Base-by-base conservation (phyloP, 2,888 invertebrate species). In the Zonitis immaculata region DNA sequence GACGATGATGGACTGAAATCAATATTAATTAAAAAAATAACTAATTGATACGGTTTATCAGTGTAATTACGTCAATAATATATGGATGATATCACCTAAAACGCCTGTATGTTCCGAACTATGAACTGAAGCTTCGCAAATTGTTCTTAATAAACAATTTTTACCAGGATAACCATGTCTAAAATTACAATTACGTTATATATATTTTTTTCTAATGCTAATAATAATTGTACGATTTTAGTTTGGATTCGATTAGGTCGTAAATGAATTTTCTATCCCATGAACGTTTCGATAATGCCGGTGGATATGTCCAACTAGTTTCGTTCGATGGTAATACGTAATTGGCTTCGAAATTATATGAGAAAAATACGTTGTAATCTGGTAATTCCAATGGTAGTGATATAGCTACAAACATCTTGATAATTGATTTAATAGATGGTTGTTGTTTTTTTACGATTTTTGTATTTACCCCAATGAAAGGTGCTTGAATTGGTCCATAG, bases 261-360 rank as follows among this genome's bases (percentile, higher is more conserved):
- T 71, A 72, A 20, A 70, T 47, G 7, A 68, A 55, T 49, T 61
- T 61, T 43, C 72, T 58, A n/a, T 66, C 62, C 8, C 66, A 62
- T 3, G 60, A 56, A 43, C 58, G 56, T 42, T 57, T 59, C 14
- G 63, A 60, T 39, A 69, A 48, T 16, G 61, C 30, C 6, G 72
- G 72, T 5, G 72, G 72, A 52, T 67, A 72, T 3, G 57, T 51
- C 42, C 66, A 66, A n/a, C 45, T 50, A 0, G 72, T 72, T 35
- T 70, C 78, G 65, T 86, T 86, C 14, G 71, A 78, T 0, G 87
- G 82, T 4, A 84, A 71, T 42, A 72, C 74, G 73, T 86, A 89
- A 68, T 83, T 84, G 0, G 85, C 81, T 66, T 88, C 88, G 67
- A 88, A 86, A 75, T 88, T 88, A 69, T 86, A 87, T 0, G 88